A percentile compares a stretch with the other conserved stretches of the same genome.
Evolutionary conservation across 2,797 vertebrate genomes (phyloP).

Genomic region (Gouania willdenowi): DNA sequence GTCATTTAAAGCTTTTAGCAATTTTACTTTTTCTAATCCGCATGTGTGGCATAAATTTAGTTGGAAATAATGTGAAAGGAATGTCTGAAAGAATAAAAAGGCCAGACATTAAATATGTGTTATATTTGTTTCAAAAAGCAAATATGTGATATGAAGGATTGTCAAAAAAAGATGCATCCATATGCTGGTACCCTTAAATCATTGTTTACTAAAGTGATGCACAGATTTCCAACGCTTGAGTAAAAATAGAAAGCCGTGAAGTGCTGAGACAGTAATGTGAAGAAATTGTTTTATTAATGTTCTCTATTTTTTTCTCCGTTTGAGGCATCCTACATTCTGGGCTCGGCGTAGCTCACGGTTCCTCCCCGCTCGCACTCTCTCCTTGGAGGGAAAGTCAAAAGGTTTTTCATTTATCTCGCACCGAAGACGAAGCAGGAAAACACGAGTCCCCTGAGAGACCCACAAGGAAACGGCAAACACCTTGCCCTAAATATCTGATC

Average conservation of each 20-base stretch:
- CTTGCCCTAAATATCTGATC: slow-evolving; percentile 80
- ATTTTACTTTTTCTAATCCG: too few relatives aligned
- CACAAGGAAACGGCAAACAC: slow-evolving; percentile 73
- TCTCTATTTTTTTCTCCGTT: slow-evolving; percentile 23
- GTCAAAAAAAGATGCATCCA: slow-evolving; percentile 52
- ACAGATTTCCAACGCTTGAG: slow-evolving; percentile 37
- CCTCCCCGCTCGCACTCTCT: slow-evolving; percentile 53
- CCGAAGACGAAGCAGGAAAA: slow-evolving; percentile 68
- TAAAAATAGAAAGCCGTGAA: slow-evolving; percentile 59
- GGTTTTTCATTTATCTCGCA: slow-evolving; percentile 76
- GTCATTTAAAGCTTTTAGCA: too few relatives aligned
- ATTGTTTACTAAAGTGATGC: slow-evolving; percentile 42
- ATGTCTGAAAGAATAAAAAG: too few relatives aligned
- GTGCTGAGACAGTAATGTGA: slow-evolving; percentile 64
- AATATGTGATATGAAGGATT: slow-evolving; percentile 49
- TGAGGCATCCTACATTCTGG: slow-evolving; percentile 47
- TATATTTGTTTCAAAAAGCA: slow-evolving; percentile 45
- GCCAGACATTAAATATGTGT: too few relatives aligned
- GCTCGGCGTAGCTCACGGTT: slow-evolving; percentile 65
- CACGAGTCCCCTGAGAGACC: slow-evolving; percentile 66
- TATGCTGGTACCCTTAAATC: slow-evolving; percentile 50
- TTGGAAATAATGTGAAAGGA: slow-evolving; percentile 4
- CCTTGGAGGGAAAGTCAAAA: slow-evolving; percentile 74
- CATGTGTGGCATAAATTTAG: too few relatives aligned
- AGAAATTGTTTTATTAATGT: slow-evolving; percentile 68